Evolutionary conservation across 2,888 invertebrate genomes (phyloP), one percentile per base, ranked within the genome.

Genomic region (Hyles lineata): DNA sequence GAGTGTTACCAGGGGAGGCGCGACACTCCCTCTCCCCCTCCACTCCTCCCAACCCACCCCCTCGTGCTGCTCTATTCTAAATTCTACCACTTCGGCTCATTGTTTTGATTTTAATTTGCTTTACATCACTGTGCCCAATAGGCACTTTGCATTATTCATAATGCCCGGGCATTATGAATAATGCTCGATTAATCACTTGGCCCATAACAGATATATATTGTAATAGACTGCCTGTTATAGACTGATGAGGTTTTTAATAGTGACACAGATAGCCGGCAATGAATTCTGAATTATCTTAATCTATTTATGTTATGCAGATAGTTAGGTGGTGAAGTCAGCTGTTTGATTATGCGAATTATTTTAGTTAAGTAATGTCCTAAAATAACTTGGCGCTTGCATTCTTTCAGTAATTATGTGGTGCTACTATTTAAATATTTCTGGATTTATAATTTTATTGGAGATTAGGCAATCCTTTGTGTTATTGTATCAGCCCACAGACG

Each of bases 191-290:
- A n/a, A n/a, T n/a, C n/a, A n/a, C n/a, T n/a, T n/a, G n/a, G n/a
- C n/a, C n/a, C n/a, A n/a, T n/a, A n/a, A n/a, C n/a, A n/a, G n/a
- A n/a, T 17, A 29, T 43, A 73, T 74, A 78, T 73, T 75, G 71
- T 70, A 55, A 70, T 73, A 61, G 29, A 52, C 11, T 61, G 35
- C 43, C 63, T 63, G 35, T 63, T 63, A 63, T 21, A 21, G 50
- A 67, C 43, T 58, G 67, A 67, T 67, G 35, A 63, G 58, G 55
- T 67, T 67, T 72, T 67, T 67, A 72, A 72, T 67, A 58, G 67
- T 19, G 35, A 29, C 29, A 23, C 35, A 67, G 32, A 43, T 43
- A 67, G 17, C 67, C 2, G 23, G 43, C 21, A 67, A 50, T 21
- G 23, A 50, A 67, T 67, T 63, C 63, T 21, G 50, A 23, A 43